Percentiles rank a stretch among this genome's conserved stretches.
Conservation (phyloP, 30 jellyfish, hydroid and myxozoan species). For the Hydra vulgaris region DNA sequence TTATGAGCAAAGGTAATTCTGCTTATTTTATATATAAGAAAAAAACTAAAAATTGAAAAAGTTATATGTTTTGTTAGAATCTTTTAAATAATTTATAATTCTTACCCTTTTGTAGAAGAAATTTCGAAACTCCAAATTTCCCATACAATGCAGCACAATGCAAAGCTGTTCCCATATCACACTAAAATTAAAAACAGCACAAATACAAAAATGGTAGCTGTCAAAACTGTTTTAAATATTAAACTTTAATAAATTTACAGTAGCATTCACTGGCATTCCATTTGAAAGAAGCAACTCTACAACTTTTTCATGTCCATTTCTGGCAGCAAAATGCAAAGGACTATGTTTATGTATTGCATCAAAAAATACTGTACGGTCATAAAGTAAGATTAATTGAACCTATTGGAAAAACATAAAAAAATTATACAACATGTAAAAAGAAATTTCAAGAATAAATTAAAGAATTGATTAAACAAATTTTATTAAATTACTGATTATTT, state of each 20-base stretch:
- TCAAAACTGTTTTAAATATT: background rate
- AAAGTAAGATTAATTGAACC: constrained; percentile 74
- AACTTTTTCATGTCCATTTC: constrained; percentile 81
- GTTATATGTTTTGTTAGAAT: no score
- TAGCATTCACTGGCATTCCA: constrained; percentile 83
- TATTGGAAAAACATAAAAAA: no score
- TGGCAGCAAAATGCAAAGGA: constrained; percentile 87
- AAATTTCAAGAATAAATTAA: no score
- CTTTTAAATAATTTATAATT: background rate
- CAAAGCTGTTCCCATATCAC: constrained; percentile 86
- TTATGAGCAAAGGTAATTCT: no score
- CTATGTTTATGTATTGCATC: constrained; percentile 42
- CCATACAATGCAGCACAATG: constrained; percentile 94
- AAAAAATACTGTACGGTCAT: constrained; percentile 39
- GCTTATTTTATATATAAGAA: no score
- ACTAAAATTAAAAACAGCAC: constrained; percentile 24
- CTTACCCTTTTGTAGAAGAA: constrained; percentile 61
- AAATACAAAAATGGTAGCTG: background rate
- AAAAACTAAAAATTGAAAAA: no score
- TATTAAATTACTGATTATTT: no score
- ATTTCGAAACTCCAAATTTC: constrained; percentile 53
- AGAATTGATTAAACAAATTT: no score
- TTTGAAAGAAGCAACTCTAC: constrained; percentile 53
- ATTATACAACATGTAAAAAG: no score
- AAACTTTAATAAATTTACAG: constrained; percentile 37